Base-by-base conservation (phyloP, 2,888 invertebrate genomes). In the Scrobipalpa atriplicella region DNA sequence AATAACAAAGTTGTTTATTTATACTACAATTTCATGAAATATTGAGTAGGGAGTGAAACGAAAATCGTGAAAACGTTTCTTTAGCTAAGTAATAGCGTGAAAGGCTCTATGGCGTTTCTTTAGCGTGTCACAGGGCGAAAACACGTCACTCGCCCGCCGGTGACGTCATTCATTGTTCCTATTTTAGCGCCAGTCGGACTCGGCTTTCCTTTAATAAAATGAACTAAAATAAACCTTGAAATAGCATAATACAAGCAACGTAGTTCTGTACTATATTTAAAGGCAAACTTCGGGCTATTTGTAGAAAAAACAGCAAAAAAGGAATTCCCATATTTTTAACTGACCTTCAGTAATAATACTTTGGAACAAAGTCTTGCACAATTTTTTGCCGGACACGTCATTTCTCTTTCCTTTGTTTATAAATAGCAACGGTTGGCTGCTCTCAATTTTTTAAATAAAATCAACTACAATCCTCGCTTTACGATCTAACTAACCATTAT, bases 21-120 rank as follows among this genome's bases (percentile, higher is more conserved):
- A 7, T 43, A n/a, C 8, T n/a, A n/a, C 8, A n/a, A n/a, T 47
- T n/a, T 2, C 16, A 47, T 47, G 47, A 47, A 47, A 47, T 47
- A 47, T 47, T 47, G 47, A 47, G 43, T 43, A 43, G 43, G 13
- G 11, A 43, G n/a, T n/a, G 47, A 16, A n/a, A 47, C 47, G 47
- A 47, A 47, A 47, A 47, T n/a, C 47, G 47, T 47, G 47, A 47
- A 47, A 47, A 47, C 47, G 47, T 47, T 47, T 16, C 47, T n/a
- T n/a, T n/a, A n/a, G n/a, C n/a, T n/a, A n/a, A n/a, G n/a, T n/a
- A n/a, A n/a, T n/a, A n/a, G n/a, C n/a, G n/a, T n/a, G n/a, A n/a
- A n/a, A n/a, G n/a, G n/a, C n/a, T n/a, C n/a, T n/a, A n/a, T n/a
- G n/a, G n/a, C n/a, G n/a, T n/a, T n/a, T n/a, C n/a, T 47, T 47